Conservation (phyloP, 2,797 vertebrate species). For the Delichon dasypus region DNA sequence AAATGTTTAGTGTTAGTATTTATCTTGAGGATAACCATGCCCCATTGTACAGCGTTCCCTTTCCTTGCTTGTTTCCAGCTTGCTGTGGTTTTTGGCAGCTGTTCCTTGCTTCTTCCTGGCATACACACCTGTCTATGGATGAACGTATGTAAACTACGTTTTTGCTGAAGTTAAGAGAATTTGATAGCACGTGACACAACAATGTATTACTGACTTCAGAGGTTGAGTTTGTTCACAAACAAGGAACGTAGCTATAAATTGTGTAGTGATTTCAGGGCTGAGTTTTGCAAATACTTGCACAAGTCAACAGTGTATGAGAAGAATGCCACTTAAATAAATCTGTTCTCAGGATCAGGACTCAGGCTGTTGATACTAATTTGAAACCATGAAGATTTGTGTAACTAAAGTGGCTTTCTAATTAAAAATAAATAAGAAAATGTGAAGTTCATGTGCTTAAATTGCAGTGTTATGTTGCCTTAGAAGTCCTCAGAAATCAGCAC, state of each 20-base stretch:
- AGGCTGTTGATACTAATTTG: background rate
- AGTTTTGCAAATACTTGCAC: background rate
- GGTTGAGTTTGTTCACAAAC: background rate
- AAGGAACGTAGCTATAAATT: background rate
- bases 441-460: background rate
- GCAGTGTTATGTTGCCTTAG: conserved; percentile 6
- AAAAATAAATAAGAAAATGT: background rate
- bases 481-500: background rate
- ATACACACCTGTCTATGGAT: background rate
- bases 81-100: background rate
- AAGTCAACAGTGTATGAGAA: background rate
- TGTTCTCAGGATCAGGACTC: background rate
- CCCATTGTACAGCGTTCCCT: background rate
- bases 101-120: background rate
- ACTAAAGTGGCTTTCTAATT: conserved; percentile 5
- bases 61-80: background rate
- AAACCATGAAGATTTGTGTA: background rate
- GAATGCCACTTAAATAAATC: background rate
- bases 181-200: background rate
- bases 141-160: background rate
- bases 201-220: background rate
- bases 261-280: background rate
- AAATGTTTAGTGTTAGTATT: background rate
- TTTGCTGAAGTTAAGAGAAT: background rate
- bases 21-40: background rate